Evolutionary conservation across 2,888 invertebrate genomes (phyloP).

Genomic region (Nomada ruficornis): DNA sequence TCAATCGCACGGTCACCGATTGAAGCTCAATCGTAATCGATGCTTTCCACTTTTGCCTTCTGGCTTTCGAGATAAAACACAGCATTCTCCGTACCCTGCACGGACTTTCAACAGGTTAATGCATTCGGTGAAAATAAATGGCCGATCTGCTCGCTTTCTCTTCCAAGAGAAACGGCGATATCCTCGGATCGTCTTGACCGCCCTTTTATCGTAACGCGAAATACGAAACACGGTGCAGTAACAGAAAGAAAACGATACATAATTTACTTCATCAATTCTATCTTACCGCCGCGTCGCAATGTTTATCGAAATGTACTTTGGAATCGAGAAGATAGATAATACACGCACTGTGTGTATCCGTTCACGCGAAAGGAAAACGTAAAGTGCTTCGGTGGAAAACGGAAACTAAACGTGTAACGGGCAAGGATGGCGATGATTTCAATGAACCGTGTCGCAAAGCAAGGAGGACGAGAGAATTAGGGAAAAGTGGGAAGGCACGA

Average conservation of each 20-base stretch:
- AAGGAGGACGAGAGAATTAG: conserved; percentile 15
- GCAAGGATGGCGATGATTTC: conserved; percentile 20
- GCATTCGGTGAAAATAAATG: conserved; percentile 30
- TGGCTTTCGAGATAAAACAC: conserved; percentile 41
- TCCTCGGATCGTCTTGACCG: not conserved
- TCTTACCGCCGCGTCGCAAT: no score
- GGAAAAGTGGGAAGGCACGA: conserved; percentile 16
- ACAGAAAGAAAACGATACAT: not conserved
- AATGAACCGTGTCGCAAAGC: conserved; percentile 33
- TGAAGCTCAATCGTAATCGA: conserved; percentile 56
- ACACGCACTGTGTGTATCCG: no score
- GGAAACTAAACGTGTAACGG: conserved; percentile 20
- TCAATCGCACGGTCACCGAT: conserved; percentile 54
- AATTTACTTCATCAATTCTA: no score
- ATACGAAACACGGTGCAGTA: no score
- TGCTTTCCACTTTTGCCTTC: conserved; percentile 40
- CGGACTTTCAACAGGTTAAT: conserved; percentile 47
- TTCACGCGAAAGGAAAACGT: not conserved
- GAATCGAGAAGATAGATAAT: no score
- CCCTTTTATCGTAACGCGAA: not conserved
- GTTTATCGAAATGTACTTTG: no score
- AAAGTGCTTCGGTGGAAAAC: conserved; percentile 1
- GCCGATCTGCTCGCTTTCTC: not conserved
- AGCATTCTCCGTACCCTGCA: conserved; percentile 8
- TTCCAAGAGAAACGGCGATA: not conserved